Percentiles rank a stretch among this genome's conserved stretches.
phyloP scores from a whole-genome alignment of 2,888 invertebrate genomes.

The Amblyjoppa proteus region DNA sequence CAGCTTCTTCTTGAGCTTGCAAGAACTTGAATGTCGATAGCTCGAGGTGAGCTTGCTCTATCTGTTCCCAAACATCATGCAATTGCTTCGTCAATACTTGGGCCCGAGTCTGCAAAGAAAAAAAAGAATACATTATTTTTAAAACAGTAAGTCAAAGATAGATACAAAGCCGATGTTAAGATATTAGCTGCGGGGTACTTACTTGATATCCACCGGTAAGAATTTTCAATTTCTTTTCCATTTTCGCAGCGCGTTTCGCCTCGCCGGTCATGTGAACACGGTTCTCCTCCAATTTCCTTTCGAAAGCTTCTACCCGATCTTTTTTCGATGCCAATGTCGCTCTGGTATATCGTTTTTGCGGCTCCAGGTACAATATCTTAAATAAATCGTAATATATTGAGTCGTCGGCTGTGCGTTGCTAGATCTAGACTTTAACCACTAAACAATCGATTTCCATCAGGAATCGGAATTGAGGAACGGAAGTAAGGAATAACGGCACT shows the following conservation, averaged over 20 bases:
- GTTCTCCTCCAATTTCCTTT: constrained; percentile 96
- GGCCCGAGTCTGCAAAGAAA: constrained; percentile 87
- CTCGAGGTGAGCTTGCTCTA: constrained; percentile 96
- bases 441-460: too few relatives aligned
- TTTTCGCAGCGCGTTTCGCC: constrained; percentile 98
- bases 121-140: neutral
- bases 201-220: constrained; percentile 97
- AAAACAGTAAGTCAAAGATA: neutral
- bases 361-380: constrained; percentile 95
- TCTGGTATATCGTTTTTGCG: constrained; percentile 96
- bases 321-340: constrained; percentile 98
- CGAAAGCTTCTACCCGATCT: constrained; percentile 96
- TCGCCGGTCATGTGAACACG: constrained; percentile 98
- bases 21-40: constrained; percentile 96
- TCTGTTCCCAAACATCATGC: constrained; percentile 94
- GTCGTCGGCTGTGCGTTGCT: neutral
- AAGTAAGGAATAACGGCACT: too few relatives aligned
- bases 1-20: constrained; percentile 95
- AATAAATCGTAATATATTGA: neutral
- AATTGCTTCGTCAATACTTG: constrained; percentile 95
- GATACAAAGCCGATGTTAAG: neutral
- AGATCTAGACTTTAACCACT: neutral
- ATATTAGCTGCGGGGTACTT: constrained; percentile 37
- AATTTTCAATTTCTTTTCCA: constrained; percentile 98
- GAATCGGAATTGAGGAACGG: too few relatives aligned